These are phyloP conservation scores for Callorhinus ursinus DNA, from an alignment of 2,113 vertebrate species.

Conservation along the genomic window DNA sequence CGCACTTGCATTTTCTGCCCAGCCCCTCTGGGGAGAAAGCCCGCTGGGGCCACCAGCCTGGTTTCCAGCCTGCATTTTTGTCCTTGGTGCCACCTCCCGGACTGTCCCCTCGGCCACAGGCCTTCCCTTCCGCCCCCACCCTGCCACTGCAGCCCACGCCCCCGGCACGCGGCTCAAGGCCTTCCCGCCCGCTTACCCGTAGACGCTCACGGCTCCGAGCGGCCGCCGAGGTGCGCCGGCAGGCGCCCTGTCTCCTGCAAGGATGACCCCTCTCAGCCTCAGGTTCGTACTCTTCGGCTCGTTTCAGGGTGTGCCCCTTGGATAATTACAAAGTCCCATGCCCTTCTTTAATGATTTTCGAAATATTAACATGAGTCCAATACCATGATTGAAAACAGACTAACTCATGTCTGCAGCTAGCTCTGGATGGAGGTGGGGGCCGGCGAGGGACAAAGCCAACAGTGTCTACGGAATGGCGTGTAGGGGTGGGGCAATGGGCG, in stretches of 20 bases:
- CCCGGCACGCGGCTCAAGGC: accelerated
- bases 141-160: too few species aligned
- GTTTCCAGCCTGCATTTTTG: neutral
- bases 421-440: neutral
- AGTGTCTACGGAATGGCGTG: neutral
- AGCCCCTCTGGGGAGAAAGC: neutral
- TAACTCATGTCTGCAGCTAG: neutral
- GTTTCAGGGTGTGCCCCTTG: neutral
- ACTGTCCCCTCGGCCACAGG: neutral
- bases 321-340: neutral
- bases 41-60: too few species aligned
- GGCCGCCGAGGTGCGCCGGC: too few species aligned
- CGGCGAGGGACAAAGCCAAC: accelerated
- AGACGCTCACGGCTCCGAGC: neutral
- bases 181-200: neutral
- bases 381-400: neutral
- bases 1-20: neutral
- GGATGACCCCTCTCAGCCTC: too few species aligned
- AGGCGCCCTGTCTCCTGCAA: neutral
- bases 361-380: neutral
- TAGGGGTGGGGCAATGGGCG: too few species aligned
- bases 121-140: neutral
- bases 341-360: neutral
- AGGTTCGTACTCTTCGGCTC: neutral
- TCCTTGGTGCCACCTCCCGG: neutral